phyloP scores from a whole-genome alignment of 2,797 vertebrate genomes.

The Melanotaenia nigrans region DNA sequence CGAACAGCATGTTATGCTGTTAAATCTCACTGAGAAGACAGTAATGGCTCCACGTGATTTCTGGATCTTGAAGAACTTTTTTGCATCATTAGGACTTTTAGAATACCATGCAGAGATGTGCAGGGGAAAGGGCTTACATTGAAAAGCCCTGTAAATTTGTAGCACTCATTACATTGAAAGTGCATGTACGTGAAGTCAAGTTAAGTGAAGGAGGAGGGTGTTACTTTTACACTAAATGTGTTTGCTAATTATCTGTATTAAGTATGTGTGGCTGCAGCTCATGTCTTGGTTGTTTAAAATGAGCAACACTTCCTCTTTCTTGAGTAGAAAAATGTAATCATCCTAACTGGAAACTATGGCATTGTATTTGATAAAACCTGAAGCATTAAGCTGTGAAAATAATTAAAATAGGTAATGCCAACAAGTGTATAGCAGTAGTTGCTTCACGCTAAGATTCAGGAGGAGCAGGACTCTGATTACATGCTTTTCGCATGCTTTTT shows the following conservation, averaged over 20 bases:
- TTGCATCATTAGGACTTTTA: background rate
- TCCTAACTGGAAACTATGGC: background rate
- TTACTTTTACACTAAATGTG: too few relatives aligned
- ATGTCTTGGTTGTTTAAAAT: background rate
- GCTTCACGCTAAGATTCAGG: background rate
- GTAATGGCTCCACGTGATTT: background rate
- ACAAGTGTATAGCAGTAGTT: background rate
- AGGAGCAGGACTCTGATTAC: background rate
- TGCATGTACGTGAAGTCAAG: too few relatives aligned
- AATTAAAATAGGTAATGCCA: background rate
- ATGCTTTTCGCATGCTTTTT: background rate
- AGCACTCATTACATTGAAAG: too few relatives aligned
- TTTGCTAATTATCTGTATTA: background rate
- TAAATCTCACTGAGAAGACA: background rate
- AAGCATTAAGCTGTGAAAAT: background rate
- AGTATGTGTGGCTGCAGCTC: background rate
- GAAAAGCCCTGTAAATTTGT: too few relatives aligned
- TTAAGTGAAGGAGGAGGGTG: too few relatives aligned
- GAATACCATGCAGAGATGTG: too few relatives aligned
- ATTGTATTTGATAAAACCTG: background rate
- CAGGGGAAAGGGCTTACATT: too few relatives aligned
- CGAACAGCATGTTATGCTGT: background rate
- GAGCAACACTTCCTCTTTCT: background rate
- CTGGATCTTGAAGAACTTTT: background rate
- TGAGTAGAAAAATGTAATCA: background rate